Conservation (phyloP, 2,888 invertebrate genomes). For the Sialis fuliginosa region DNA sequence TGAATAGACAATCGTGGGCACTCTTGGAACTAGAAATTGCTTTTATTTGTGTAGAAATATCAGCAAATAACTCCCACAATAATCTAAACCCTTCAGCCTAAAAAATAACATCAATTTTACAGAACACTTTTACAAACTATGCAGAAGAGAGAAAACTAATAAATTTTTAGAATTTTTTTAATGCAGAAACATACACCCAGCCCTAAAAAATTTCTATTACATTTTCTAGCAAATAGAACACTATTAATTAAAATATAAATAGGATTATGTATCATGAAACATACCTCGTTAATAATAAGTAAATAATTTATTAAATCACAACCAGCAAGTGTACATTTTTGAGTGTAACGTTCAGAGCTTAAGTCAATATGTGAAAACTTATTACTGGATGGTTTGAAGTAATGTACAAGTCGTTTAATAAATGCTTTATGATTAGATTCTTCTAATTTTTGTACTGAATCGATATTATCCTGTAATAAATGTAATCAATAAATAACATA, state of each 20-base stretch:
- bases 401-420: slow-evolving; percentile 60
- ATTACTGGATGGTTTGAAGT: slow-evolving; percentile 74
- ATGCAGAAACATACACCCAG: too few relatives aligned
- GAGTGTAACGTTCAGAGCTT: slow-evolving; percentile 34
- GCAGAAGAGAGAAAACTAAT: too few relatives aligned
- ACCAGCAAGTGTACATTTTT: slow-evolving; percentile 46
- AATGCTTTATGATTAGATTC: slow-evolving; percentile 49
- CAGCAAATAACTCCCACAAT: slow-evolving; percentile 60
- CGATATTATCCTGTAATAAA: slow-evolving; percentile 13
- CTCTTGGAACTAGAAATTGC: slow-evolving; percentile 54
- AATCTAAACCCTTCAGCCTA: slow-evolving; percentile 42
- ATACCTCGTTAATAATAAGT: slow-evolving; percentile 26
- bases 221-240: too few relatives aligned
- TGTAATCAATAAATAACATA: not conserved
- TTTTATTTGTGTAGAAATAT: slow-evolving; percentile 57
- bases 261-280: too few relatives aligned
- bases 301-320: slow-evolving; percentile 61
- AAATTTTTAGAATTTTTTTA: not conserved
- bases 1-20: slow-evolving; percentile 74
- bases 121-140: too few relatives aligned
- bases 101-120: too few relatives aligned
- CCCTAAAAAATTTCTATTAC: too few relatives aligned
- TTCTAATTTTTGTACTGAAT: slow-evolving; percentile 37
- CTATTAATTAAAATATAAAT: too few relatives aligned
- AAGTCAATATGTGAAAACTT: slow-evolving; percentile 74